These are phyloP conservation scores for Yponomeuta cagnagella DNA, from an alignment of 2,888 invertebrate species.

Conservation along the genomic window DNA sequence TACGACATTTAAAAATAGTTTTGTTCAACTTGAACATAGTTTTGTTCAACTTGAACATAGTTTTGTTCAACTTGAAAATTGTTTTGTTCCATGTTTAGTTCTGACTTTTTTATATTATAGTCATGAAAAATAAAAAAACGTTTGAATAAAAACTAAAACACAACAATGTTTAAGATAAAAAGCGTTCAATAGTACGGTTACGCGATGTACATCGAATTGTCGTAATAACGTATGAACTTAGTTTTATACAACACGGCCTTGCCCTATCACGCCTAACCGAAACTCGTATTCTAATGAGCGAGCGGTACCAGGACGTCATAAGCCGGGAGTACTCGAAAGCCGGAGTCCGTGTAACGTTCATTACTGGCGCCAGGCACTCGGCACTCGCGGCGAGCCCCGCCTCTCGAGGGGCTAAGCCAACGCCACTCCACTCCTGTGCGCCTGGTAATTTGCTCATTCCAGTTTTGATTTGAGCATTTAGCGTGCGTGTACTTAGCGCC, in stretches of 20 bases:
- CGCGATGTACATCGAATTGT: too few relatives aligned
- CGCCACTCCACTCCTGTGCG: conserved; percentile 31
- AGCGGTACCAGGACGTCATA: conserved; percentile 25
- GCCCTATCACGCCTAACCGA: not conserved
- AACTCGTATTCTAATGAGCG: not conserved
- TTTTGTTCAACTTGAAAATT: too few relatives aligned
- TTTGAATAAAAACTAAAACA: too few relatives aligned
- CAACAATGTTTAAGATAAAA: too few relatives aligned
- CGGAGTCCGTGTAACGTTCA: conserved; percentile 25
- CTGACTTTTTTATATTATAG: too few relatives aligned
- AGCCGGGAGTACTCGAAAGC: conserved; percentile 20
- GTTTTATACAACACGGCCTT: not conserved
- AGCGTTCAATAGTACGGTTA: too few relatives aligned
- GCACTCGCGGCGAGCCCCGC: conserved; percentile 25
- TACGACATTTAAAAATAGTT: too few relatives aligned
- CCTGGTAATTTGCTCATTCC: conserved; percentile 33
- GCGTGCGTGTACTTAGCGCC: conserved; percentile 11
- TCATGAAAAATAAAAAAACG: too few relatives aligned
- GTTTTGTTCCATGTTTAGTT: too few relatives aligned
- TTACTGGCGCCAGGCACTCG: conserved; percentile 31
- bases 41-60: too few relatives aligned
- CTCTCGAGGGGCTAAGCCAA: conserved; percentile 40
- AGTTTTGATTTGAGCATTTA: conserved; percentile 22
- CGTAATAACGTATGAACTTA: not conserved
- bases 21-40: too few relatives aligned